These are phyloP conservation scores for Conger conger DNA, from an alignment of 2,113 vertebrate species.

Conservation along the genomic window DNA sequence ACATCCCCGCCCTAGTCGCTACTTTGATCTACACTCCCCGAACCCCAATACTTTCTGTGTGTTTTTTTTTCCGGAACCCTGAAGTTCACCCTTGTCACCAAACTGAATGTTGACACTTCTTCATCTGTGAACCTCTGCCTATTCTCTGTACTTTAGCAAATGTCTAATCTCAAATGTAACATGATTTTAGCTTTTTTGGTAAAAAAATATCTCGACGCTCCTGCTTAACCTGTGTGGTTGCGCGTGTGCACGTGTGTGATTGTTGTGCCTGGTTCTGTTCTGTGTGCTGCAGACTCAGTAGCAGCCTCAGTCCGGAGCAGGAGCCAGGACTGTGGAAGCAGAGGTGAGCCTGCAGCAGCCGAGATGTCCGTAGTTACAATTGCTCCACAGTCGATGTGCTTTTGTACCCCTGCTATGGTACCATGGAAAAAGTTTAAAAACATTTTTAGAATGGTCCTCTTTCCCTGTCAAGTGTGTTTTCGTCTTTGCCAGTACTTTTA, in stretches of 20 bases:
- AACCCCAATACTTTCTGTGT: not conserved
- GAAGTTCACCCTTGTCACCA: not conserved
- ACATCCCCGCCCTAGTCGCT: not conserved
- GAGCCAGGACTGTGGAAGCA: constrained; percentile 98
- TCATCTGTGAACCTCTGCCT: not conserved
- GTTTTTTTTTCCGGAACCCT: not conserved
- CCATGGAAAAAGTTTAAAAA: too few species aligned
- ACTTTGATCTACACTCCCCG: not conserved
- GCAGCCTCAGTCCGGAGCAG: constrained; percentile 92
- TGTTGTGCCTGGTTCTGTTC: constrained; percentile 17
- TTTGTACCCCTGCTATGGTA: too few species aligned
- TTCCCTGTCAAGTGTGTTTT: too few species aligned
- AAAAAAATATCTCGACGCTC: not conserved
- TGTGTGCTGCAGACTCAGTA: constrained; percentile 78
- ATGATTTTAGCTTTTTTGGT: not conserved
- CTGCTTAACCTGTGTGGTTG: not conserved
- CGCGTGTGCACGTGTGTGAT: not conserved
- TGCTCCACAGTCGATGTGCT: not conserved
- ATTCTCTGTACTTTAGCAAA: not conserved
- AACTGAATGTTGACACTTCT: not conserved
- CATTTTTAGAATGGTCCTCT: too few species aligned
- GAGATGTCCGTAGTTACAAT: not conserved
- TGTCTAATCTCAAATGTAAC: not conserved
- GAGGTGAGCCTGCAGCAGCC: constrained; percentile 75
- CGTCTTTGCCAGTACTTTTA: too few species aligned